Base-by-base conservation (phyloP, 2,113 vertebrate species). In the Epinephelus cyanopodus region DNA sequence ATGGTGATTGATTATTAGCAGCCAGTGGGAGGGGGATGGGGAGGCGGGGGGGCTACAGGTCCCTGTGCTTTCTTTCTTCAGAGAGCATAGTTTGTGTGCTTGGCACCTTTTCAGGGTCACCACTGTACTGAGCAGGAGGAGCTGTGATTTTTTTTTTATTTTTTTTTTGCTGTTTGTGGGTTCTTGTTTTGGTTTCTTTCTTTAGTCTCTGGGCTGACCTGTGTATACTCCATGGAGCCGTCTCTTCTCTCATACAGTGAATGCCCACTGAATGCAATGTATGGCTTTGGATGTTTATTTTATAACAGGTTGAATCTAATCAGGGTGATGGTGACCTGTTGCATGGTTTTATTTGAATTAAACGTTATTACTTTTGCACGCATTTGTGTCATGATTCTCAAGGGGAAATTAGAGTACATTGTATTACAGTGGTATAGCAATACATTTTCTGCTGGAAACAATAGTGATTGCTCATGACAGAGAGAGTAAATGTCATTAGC, bases 321-420 rank as follows among this genome's bases (percentile, higher is more conserved):
- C 86, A 84, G 88, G 92, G 87, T 88, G 88, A 87, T 27, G 86
- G 89, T 92, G 82, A 89, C 87, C 91, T 92, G 82, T 90, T 87
- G 90, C 92, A 93, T 94, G 92, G 83, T 92, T 92, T 91, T 90
- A 91, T 94, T 94, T 93, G 82, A 77, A 94, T 90, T 94, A 93
- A 94, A 93, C 83, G 39, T 91, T 86, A 84, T 91, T 92, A 93
- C 92, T 93, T 93, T 94, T 93, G 83, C 92, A 94, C n/a, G 45
- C 15, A 42, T 87, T 83, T 77, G 90, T 85, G 77, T 89, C 42
- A 1, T 86, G 39, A 77, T 74, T 92, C 39, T 77, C 52, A 25
- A n/a, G 33, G 52, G 23, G 21, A 21, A 2, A 50, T 37, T 25
- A n/a, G 17, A 21, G 13, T 23, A 10, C 13, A 39, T 11, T 66